Base-by-base conservation (phyloP, 2,888 invertebrate species). In the Brachylomia viminalis region DNA sequence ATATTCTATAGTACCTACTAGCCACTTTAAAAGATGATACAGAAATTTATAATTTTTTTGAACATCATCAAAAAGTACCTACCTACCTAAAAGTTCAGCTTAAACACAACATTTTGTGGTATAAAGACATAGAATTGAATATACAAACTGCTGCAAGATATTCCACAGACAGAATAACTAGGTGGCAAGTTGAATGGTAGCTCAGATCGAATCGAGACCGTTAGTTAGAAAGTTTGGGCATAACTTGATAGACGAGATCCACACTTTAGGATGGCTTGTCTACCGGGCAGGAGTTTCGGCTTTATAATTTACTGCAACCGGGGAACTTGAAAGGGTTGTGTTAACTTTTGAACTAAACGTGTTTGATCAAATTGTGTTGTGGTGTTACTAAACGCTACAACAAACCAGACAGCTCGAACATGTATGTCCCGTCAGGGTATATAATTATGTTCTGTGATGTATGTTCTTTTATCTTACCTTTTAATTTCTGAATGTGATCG, bases 191-290 rank as follows among this genome's bases (percentile, higher is more conserved):
- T 87, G 86, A 86, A 87, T 83, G 64, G 79, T 75, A 74, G 66
- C 79, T 69, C 11, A 73, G 82, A 82, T 84, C 67, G 77, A 79
- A 79, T 80, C 54, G 72, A 77, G 77, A 75, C 69, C 73, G 72
- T 82, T 82, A 76, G 84, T 87, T 88, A 87, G 79, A 47, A 80
- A 89, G 82, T 87, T 87, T 77, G 71, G 15, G 77, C 74, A 81
- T 75, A 84, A 81, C 79, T 88, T 80, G 72, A 87, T 80, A 77
- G 79, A 78, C 66, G 66, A 76, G 88, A 81, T 79, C 71, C 45
- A 77, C 72, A 80, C 72, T 86, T 76, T 68, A 70, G 69, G 72
- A 75, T 81, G 74, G 73, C 74, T 77, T 72, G 79, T 77, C 72
- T 75, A 74, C 47, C 20, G 47, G 47, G 42, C 59, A 73, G n/a